Evolutionary conservation across 2,888 invertebrate genomes (phyloP), one percentile per base, ranked within the genome.

Genomic region (Uloborus plumipes): DNA sequence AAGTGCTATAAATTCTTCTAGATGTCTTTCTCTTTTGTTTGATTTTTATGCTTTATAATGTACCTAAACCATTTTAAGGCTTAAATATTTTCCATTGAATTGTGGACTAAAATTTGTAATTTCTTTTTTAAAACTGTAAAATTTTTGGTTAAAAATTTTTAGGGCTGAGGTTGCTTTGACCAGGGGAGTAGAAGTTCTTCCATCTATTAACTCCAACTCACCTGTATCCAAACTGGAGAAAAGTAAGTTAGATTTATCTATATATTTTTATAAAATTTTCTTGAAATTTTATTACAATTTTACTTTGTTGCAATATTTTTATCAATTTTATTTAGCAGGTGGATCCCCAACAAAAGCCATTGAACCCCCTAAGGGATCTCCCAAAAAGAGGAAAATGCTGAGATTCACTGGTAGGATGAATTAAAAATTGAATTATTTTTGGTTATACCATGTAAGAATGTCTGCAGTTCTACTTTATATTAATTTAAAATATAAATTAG

Each of bases 91-190:
- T n/a, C n/a, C n/a, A n/a, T n/a, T n/a, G n/a, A n/a, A n/a, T n/a
- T n/a, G n/a, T n/a, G n/a, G n/a, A n/a, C n/a, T n/a, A n/a, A n/a
- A n/a, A n/a, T n/a, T n/a, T n/a, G n/a, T n/a, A n/a, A n/a, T n/a
- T n/a, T n/a, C 4, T 7, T 31, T 31, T 31, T 31, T 31, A 31
- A 31, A 31, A 2, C 2, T 31, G 31, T 31, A 31, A 7, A 31
- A 4, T 4, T 31, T 7, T 64, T 64, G 11, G 4, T 66, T 51
- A 50, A 13, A 50, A 13, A 59, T 31, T 50, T 26, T n/a, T 26
- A 82, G 76, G 83, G 77, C 76, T 16, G 83, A 83, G 50, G 77
- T 77, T 39, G 83, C 83, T 62, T 73, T 77, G 59, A 83, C 62
- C 11, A 76, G 83, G 66, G 73, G 75, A 64, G 77, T 83, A 1